These are phyloP conservation scores for Parus major DNA, from an alignment of 2,113 vertebrate species.

Conservation along the genomic window DNA sequence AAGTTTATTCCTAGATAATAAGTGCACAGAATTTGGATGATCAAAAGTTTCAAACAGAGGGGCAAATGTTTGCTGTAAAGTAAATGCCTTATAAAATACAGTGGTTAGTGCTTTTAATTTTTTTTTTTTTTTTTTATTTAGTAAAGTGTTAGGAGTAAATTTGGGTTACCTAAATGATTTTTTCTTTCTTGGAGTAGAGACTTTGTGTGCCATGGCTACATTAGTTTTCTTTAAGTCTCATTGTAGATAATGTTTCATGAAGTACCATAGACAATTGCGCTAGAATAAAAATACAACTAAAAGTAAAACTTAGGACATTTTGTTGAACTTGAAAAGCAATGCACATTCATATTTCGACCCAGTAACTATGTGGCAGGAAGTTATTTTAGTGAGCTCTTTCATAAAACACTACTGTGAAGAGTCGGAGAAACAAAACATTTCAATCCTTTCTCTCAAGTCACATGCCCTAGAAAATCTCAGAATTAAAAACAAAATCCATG, in stretches of 20 bases:
- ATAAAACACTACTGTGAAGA: neutral
- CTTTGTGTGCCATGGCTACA: neutral
- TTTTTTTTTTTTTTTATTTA: neutral
- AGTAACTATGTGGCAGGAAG: neutral
- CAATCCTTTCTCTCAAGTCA: neutral
- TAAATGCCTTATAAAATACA: neutral
- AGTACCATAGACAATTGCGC: neutral
- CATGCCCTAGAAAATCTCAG: neutral
- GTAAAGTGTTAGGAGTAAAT: neutral
- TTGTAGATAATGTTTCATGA: neutral
- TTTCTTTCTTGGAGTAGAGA: neutral
- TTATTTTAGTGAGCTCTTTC: neutral
- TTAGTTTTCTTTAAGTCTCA: neutral
- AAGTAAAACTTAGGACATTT: neutral
- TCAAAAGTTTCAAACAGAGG: neutral
- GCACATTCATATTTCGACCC: neutral
- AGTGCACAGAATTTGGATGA: neutral
- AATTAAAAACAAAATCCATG: neutral
- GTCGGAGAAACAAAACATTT: neutral
- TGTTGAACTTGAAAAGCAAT: neutral
- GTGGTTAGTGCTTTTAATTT: neutral
- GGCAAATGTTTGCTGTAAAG: neutral
- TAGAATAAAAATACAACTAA: neutral
- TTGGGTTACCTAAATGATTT: neutral
- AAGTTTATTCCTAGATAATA: neutral